A percentile compares a stretch with the other conserved stretches of the same genome.
These are phyloP conservation scores for Dendropsophus ebraccatus DNA, from an alignment of 2,113 vertebrate species.

Conservation along the genomic window DNA sequence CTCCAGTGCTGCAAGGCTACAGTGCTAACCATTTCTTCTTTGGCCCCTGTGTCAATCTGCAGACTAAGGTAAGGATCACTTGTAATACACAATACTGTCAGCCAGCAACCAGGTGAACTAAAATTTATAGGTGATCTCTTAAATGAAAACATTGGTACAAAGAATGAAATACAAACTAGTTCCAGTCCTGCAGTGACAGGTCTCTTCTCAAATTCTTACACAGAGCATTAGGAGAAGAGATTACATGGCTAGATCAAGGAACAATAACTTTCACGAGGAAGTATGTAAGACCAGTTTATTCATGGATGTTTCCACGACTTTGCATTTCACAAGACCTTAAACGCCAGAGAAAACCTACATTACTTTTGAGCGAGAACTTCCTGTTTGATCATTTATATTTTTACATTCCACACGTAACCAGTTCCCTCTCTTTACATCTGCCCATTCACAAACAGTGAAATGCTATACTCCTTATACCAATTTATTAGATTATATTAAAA, in stretches of 20 bases:
- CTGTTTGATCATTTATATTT: background rate
- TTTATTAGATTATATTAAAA: too few relatives aligned
- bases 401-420: background rate
- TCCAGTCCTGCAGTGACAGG: background rate
- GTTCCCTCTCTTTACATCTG: background rate
- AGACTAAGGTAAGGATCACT: background rate
- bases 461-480: too few relatives aligned
- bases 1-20: too few relatives aligned
- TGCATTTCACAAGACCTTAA: background rate
- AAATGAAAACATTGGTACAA: background rate
- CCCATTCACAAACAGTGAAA: background rate
- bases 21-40: background rate
- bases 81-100: background rate
- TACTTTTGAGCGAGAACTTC: background rate
- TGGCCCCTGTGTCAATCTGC: background rate
- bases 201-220: background rate
- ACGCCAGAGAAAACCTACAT: background rate
- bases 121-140: background rate
- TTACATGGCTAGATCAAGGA: background rate
- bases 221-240: background rate
- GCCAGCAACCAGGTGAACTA: background rate
- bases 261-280: constrained; percentile 12
- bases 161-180: background rate
- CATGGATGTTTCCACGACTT: background rate
- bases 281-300: background rate